A percentile compares a stretch with the other conserved stretches of the same genome.
phyloP scores from a whole-genome alignment of 1,140 invertebrate genomes.

The Lerema accius region DNA sequence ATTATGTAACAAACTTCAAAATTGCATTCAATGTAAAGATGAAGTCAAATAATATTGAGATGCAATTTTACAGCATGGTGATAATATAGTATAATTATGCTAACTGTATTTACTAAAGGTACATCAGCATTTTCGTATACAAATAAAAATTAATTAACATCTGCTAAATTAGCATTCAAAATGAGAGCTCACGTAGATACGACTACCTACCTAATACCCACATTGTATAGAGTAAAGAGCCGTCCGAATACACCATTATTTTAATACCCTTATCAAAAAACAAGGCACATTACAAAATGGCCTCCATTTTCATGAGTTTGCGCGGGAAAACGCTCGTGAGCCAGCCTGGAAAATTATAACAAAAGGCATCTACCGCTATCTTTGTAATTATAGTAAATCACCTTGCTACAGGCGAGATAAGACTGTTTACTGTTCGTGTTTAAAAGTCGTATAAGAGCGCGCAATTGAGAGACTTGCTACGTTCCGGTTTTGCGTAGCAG shows the following conservation, averaged over 20 bases:
- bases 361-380: conserved; percentile 83
- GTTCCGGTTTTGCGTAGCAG: conserved; percentile 50
- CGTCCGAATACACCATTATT: conserved; percentile 73
- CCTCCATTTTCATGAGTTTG: conserved; percentile 76
- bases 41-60: too few species aligned
- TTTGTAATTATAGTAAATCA: conserved; percentile 84
- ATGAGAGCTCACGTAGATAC: conserved; percentile 70
- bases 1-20: too few species aligned
- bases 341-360: conserved; percentile 82
- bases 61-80: too few species aligned
- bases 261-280: conserved; percentile 83
- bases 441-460: conserved; percentile 61
- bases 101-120: too few species aligned
- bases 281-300: conserved; percentile 81
- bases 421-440: conserved; percentile 53
- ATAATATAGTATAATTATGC: too few species aligned
- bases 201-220: conserved; percentile 48
- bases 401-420: conserved; percentile 81
- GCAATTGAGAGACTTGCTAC: conserved; percentile 53
- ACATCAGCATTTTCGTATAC: background rate
- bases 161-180: conserved; percentile 72
- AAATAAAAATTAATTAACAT: conserved; percentile 66
- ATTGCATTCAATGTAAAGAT: too few species aligned
- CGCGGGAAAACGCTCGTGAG: conserved; percentile 74
- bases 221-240: conserved; percentile 65